Conservation (phyloP, 1,140 invertebrate genomes). For the Meloidogyne hapla region DNA sequence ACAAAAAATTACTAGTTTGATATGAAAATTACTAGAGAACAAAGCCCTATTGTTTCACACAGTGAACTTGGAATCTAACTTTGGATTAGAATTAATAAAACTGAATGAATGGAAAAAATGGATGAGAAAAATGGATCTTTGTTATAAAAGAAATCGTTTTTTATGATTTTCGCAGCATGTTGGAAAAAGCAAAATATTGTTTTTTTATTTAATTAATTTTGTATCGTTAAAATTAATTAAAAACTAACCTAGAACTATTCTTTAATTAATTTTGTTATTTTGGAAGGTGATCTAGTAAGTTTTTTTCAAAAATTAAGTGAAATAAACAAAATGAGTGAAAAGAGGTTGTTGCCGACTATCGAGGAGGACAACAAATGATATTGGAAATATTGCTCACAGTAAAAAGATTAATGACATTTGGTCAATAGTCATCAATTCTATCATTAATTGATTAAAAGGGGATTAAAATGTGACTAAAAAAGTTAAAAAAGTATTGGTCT, state of each 20-base stretch:
- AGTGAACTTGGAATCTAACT: background rate
- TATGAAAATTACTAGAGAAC: too few relatives aligned
- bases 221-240: too few relatives aligned
- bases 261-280: background rate
- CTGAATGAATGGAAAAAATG: background rate
- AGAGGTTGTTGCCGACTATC: background rate
- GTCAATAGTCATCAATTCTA: background rate
- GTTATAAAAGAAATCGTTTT: too few relatives aligned
- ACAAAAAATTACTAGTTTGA: too few relatives aligned
- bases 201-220: too few relatives aligned
- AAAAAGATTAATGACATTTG: slow-evolving; percentile 1
- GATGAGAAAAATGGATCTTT: background rate
- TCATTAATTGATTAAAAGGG: background rate
- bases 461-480: background rate
- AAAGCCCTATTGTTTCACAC: too few relatives aligned
- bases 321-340: background rate
- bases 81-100: background rate
- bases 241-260: background rate
- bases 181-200: too few relatives aligned
- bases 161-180: too few relatives aligned
- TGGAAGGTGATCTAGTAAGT: too few relatives aligned
- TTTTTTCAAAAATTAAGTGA: too few relatives aligned
- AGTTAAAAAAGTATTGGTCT: background rate
- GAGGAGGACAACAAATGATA: background rate
- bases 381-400: too few relatives aligned